These are phyloP conservation scores for Prostheceraeus crozeri DNA, from an alignment of 2,888 invertebrate genomes.

Conservation along the genomic window DNA sequence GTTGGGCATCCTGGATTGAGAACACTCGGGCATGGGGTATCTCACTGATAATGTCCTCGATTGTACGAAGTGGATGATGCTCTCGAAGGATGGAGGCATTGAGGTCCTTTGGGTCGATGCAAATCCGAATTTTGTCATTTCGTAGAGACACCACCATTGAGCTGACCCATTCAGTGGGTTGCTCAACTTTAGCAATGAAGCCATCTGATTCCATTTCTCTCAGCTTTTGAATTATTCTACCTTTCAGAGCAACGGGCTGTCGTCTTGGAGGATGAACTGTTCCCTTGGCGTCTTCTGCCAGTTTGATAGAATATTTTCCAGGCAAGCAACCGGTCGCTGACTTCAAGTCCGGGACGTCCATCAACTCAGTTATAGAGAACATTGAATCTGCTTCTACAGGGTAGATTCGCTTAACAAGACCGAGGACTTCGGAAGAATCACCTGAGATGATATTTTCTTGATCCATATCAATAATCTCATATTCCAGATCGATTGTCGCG, in stretches of 20 bases:
- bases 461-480: constrained; percentile 37
- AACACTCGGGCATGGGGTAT: constrained; percentile 40
- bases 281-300: constrained; percentile 24
- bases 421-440: constrained; percentile 30
- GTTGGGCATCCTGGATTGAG: constrained; percentile 41
- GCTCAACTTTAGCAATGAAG: constrained; percentile 41
- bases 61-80: constrained; percentile 41
- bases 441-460: constrained; percentile 38
- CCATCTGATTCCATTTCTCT: constrained; percentile 40
- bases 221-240: constrained; percentile 37
- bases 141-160: constrained; percentile 40
- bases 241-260: constrained; percentile 33
- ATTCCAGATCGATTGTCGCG: constrained; percentile 5
- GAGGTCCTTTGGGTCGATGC: constrained; percentile 42
- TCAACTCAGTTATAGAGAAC: too few relatives aligned
- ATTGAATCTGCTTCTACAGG: not conserved
- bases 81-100: constrained; percentile 41
- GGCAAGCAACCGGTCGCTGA: constrained; percentile 40
- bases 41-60: constrained; percentile 41
- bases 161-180: constrained; percentile 44
- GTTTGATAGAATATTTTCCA: constrained; percentile 39
- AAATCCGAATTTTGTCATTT: constrained; percentile 42
- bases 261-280: not conserved
- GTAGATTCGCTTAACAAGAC: constrained; percentile 30
- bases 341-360: constrained; percentile 26